A percentile compares a stretch with the other conserved stretches of the same genome.
These are phyloP conservation scores for Tillus elongatus DNA, from an alignment of 2,888 invertebrate genomes.

Conservation along the genomic window DNA sequence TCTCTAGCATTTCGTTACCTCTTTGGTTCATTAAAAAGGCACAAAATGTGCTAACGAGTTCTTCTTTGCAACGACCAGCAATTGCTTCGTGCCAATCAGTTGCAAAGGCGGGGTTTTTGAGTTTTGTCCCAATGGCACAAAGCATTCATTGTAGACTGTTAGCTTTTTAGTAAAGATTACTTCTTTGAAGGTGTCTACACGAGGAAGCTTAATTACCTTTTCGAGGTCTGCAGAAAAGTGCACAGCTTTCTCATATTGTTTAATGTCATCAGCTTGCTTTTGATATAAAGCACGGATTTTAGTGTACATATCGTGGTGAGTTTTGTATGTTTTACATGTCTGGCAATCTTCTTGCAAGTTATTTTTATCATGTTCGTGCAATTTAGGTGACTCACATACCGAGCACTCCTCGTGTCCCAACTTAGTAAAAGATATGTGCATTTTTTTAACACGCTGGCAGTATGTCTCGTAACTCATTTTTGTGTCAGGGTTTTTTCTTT, in stretches of 20 bases:
- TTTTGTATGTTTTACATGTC: conserved; percentile 9
- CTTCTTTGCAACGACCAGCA: conserved; percentile 4
- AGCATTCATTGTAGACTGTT: conserved; percentile 13
- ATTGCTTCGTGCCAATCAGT: conserved; percentile 8
- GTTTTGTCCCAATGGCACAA: conserved; percentile 7
- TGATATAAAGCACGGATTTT: conserved; percentile 5
- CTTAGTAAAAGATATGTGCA: conserved; percentile 10
- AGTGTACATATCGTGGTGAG: conserved; percentile 8
- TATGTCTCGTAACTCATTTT: conserved; percentile 11
- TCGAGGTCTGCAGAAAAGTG: conserved; percentile 13
- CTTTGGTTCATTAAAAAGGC: conserved; percentile 7
- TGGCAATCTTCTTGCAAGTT: conserved; percentile 9
- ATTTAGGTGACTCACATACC: conserved; percentile 11
- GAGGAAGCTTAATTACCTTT: conserved; percentile 11
- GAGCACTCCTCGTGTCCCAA: conserved; percentile 12
- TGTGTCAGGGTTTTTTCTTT: conserved; percentile 9
- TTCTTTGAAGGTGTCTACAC: conserved; percentile 10
- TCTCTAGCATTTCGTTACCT: conserved; percentile 13
- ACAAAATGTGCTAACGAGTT: conserved; percentile 6
- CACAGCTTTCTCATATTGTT: conserved; percentile 8
- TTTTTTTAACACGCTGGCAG: conserved; percentile 7
- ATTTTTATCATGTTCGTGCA: conserved; percentile 11
- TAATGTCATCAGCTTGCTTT: conserved; percentile 9
- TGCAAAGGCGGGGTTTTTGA: conserved; percentile 1
- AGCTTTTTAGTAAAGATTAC: conserved; percentile 10